Evolutionary conservation across 2,888 invertebrate species (phyloP), one percentile per base, ranked within the genome.

Genomic region (Leptinotarsa haldemani): DNA sequence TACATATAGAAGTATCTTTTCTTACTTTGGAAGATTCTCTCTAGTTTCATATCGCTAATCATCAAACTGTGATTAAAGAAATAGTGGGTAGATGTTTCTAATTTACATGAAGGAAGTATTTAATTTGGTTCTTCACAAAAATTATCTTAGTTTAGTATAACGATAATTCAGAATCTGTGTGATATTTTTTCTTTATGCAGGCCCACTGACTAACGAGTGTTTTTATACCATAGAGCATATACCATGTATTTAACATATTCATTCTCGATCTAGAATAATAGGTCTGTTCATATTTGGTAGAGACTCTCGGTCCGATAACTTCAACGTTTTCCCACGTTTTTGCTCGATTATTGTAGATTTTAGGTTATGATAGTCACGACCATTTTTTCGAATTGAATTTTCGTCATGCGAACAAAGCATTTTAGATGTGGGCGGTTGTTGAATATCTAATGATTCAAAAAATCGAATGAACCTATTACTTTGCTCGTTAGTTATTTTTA

Each of bases 331-430:
- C 83, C 83, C 83, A 83, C 83, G 83, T 83, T 83, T 83, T 83
- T 82, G 77, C 76, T 79, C 80, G 80, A 81, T 82, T 78, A 80
- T 81, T 82, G 81, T 79, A 80, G 82, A 83, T 83, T 83, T 83
- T 83, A 79, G 82, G 80, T 80, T 81, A 80, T 80, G 82, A 82
- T 83, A 83, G 83, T 82, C 81, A 80, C 81, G 83, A 79, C 80
- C 9, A 40, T 80, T 80, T 71, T 69, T 53, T 74, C 72, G 69
- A 69, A 77, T 74, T 74, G 69, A 69, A 77, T 75, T 78, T 78
- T 79, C 80, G 82, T 78, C 76, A 80, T 78, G 77, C 70, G 71
- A 74, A 66, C 61, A 15, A 61, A 61, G 4, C 56, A 56, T 56
- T 56, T 56, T 25, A 22, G 56, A 56, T 3, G 56, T 56, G 13